Conservation (phyloP, 2,113 vertebrate species). For the Melospiza melodia region DNA sequence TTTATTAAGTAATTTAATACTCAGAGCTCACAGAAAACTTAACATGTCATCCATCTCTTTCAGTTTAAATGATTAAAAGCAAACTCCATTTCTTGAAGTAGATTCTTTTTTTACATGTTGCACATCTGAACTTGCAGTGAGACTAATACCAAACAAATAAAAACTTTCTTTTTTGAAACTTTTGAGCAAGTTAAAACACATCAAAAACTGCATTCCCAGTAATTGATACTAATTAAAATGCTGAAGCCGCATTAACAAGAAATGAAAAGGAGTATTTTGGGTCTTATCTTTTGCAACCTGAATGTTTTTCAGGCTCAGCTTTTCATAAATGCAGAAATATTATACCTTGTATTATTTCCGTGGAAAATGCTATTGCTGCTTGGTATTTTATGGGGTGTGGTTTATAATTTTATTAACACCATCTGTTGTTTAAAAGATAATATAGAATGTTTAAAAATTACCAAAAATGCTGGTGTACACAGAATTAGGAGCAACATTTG, state of each 20-base stretch:
- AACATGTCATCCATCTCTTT: slow-evolving; percentile 30
- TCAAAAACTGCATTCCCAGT: slow-evolving; percentile 4
- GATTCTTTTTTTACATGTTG: not conserved
- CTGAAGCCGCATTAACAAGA: slow-evolving; percentile 58
- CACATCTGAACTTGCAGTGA: slow-evolving; percentile 58
- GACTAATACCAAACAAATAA: slow-evolving; percentile 57
- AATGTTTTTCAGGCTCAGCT: slow-evolving; percentile 51
- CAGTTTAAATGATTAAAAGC: slow-evolving; percentile 52
- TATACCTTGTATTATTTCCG: slow-evolving; percentile 55
- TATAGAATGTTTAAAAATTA: slow-evolving; percentile 63
- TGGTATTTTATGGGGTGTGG: slow-evolving; percentile 69
- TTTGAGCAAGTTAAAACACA: slow-evolving; percentile 62
- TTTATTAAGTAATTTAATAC: slow-evolving; percentile 63
- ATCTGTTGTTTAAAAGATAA: slow-evolving; percentile 71
- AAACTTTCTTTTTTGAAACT: slow-evolving; percentile 54
- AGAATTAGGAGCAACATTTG: slow-evolving; percentile 55
- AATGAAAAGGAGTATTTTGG: slow-evolving; percentile 61
- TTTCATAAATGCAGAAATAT: slow-evolving; percentile 43
- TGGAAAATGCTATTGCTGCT: slow-evolving; percentile 57
- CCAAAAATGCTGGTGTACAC: slow-evolving; percentile 57
- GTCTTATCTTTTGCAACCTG: slow-evolving; percentile 56
- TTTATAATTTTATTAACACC: slow-evolving; percentile 70
- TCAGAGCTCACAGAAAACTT: slow-evolving; percentile 32
- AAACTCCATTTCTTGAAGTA: slow-evolving; percentile 35
- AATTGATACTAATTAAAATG: slow-evolving; percentile 70